These are phyloP conservation scores for Cnemophilus loriae DNA, from an alignment of 2,113 vertebrate species.

Conservation along the genomic window DNA sequence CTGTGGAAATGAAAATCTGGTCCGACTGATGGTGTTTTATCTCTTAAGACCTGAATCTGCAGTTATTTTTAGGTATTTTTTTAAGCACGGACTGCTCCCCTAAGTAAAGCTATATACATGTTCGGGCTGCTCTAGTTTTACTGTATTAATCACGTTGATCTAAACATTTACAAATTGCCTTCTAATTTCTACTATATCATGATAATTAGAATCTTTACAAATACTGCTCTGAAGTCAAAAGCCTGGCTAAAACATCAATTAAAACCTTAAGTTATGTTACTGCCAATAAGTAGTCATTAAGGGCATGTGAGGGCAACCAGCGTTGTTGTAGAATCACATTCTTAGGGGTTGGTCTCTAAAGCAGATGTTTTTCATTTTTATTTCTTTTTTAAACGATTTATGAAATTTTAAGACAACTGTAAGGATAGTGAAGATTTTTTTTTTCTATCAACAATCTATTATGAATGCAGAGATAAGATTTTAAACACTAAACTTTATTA, in stretches of 20 bases:
- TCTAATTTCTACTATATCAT: slow-evolving; percentile 41
- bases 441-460: neutral
- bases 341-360: neutral
- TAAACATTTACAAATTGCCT: slow-evolving; percentile 45
- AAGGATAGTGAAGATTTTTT: neutral
- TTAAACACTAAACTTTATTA: neutral
- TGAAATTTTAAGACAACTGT: neutral
- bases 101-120: neutral
- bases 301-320: slow-evolving; percentile 20
- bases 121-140: neutral
- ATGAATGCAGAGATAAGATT: neutral
- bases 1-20: neutral
- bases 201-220: slow-evolving; percentile 53
- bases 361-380: slow-evolving; percentile 27
- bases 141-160: neutral
- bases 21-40: neutral
- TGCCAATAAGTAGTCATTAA: slow-evolving; percentile 56
- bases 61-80: neutral
- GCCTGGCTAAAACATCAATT: slow-evolving; percentile 32
- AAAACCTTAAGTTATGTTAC: slow-evolving; percentile 47
- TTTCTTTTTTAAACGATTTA: neutral
- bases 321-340: neutral
- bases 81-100: neutral
- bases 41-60: neutral
- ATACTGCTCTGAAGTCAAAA: slow-evolving; percentile 19